Percentiles rank a stretch among this genome's conserved stretches.
phyloP scores from a whole-genome alignment of 2,113 vertebrate species.

The Leucoraja erinaceus region DNA sequence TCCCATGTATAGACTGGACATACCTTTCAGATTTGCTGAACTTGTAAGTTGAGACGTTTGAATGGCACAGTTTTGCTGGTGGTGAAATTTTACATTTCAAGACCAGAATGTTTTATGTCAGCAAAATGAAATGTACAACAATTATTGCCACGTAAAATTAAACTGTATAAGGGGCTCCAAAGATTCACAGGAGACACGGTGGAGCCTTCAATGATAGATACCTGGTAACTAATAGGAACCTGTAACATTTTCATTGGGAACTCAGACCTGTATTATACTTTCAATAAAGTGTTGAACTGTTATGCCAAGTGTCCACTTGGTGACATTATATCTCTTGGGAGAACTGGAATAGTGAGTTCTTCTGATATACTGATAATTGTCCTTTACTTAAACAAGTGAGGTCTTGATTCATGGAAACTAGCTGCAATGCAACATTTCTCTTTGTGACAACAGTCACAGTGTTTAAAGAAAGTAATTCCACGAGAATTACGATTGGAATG shows the following conservation, averaged over 20 bases:
- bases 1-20: background rate
- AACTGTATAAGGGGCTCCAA: background rate
- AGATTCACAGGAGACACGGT: background rate
- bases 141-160: background rate
- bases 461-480: background rate
- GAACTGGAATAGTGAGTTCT: background rate
- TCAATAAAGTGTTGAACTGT: background rate
- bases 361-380: background rate
- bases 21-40: background rate
- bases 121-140: background rate
- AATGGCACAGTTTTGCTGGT: background rate
- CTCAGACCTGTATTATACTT: background rate
- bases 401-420: background rate
- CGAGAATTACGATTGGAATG: background rate
- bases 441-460: background rate
- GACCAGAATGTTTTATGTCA: background rate
- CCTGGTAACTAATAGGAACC: background rate
- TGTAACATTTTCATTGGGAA: background rate
- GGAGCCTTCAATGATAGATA: background rate
- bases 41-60: background rate
- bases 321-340: background rate
- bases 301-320: background rate
- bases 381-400: background rate
- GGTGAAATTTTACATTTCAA: background rate
- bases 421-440: background rate